A percentile compares a stretch with the other conserved stretches of the same genome.
These are phyloP conservation scores for Limnephilus lunatus DNA, from an alignment of 2,888 invertebrate species.

Conservation along the genomic window DNA sequence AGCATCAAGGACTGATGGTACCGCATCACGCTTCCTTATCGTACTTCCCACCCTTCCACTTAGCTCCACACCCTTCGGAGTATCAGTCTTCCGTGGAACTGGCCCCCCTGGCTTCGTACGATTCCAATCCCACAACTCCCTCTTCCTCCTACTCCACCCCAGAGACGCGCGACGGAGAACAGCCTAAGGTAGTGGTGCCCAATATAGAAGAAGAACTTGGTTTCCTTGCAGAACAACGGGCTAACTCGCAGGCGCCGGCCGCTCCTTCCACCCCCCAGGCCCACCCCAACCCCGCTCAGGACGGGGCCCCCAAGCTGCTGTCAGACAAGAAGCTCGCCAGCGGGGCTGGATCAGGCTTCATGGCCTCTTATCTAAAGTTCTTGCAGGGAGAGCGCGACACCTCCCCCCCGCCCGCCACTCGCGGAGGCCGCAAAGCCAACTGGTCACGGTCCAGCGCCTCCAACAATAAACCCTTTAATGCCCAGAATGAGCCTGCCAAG, in stretches of 20 bases:
- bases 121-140: slow-evolving; percentile 78
- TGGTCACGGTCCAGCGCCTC: slow-evolving; percentile 78
- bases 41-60: slow-evolving; percentile 87
- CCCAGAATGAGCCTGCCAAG: slow-evolving; percentile 67
- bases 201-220: slow-evolving; percentile 93
- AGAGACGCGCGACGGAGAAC: slow-evolving; percentile 81
- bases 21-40: slow-evolving; percentile 85
- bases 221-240: slow-evolving; percentile 83
- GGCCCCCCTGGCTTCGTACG: slow-evolving; percentile 79
- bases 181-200: slow-evolving; percentile 91
- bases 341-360: slow-evolving; percentile 85
- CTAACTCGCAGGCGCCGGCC: slow-evolving; percentile 76
- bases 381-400: slow-evolving; percentile 89
- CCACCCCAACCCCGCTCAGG: slow-evolving; percentile 69
- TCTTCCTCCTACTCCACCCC: slow-evolving; percentile 75
- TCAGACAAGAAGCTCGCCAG: slow-evolving; percentile 80
- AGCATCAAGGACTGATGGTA: slow-evolving; percentile 82
- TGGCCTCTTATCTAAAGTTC: slow-evolving; percentile 92
- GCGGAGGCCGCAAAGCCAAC: slow-evolving; percentile 82
- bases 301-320: slow-evolving; percentile 74
- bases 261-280: slow-evolving; percentile 75
- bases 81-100: slow-evolving; percentile 82
- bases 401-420: slow-evolving; percentile 85
- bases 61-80: slow-evolving; percentile 82
- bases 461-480: slow-evolving; percentile 70